Evolutionary conservation across 1,140 invertebrate genomes (phyloP).

Genomic region (Neodiprion pinetum): DNA sequence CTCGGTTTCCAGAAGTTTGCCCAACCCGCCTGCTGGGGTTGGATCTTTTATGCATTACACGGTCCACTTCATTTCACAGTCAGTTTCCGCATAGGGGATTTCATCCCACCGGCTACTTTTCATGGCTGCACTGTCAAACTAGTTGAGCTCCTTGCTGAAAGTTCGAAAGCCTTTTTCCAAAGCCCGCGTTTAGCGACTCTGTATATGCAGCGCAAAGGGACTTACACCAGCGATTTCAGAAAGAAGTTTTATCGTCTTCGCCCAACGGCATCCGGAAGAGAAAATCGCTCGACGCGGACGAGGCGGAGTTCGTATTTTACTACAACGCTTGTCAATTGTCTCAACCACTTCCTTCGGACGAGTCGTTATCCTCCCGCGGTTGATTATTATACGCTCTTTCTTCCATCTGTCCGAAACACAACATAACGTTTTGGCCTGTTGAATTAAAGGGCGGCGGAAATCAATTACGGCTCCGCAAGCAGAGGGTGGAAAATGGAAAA

Average conservation of each 20-base stretch:
- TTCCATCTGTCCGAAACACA: no score
- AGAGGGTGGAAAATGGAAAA: not conserved
- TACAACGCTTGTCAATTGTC: no score
- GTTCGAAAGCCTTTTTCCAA: conserved; percentile 36
- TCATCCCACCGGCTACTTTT: not conserved
- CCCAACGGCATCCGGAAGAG: conserved; percentile 10
- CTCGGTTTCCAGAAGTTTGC: not conserved
- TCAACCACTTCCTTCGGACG: no score
- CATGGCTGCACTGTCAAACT: conserved; percentile 25
- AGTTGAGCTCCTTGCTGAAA: conserved; percentile 39
- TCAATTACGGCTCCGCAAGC: no score
- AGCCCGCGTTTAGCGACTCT: conserved; percentile 36
- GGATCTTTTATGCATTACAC: conserved; percentile 7
- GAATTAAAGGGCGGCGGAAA: no score
- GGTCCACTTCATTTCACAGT: conserved; percentile 5
- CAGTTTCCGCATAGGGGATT: not conserved
- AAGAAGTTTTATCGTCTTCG: conserved; percentile 37
- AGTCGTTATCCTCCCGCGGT: no score
- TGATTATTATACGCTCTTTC: no score
- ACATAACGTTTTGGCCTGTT: no score
- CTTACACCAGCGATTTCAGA: conserved; percentile 36
- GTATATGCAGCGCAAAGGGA: conserved; percentile 27
- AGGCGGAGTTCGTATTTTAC: no score
- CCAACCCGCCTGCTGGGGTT: not conserved
- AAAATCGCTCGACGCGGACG: conserved; percentile 37